Evolutionary conservation across 2,888 invertebrate genomes (phyloP).

Genomic region (Leucoma salicis): DNA sequence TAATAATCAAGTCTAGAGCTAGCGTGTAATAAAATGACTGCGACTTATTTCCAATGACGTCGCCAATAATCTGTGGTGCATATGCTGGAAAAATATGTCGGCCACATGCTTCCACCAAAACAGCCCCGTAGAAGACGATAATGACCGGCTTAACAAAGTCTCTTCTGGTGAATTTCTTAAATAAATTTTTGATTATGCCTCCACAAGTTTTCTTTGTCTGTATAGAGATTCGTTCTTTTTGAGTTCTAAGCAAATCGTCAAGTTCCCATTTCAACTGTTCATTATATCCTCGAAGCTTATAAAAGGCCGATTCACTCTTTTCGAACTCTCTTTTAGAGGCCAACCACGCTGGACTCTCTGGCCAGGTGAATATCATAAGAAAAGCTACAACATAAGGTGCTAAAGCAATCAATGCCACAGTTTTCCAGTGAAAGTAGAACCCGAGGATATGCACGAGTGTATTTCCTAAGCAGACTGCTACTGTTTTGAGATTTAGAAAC

Average conservation of each 20-base stretch:
- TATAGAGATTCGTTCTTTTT: slow-evolving; percentile 34
- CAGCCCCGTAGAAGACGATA: slow-evolving; percentile 34
- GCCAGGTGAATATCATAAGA: slow-evolving; percentile 62
- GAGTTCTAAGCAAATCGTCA: slow-evolving; percentile 43
- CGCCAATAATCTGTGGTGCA: slow-evolving; percentile 41
- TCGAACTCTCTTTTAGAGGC: slow-evolving; percentile 58
- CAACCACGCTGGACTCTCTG: slow-evolving; percentile 84
- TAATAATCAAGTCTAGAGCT: slow-evolving; percentile 41
- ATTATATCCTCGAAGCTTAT: slow-evolving; percentile 71
- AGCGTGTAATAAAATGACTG: slow-evolving; percentile 41
- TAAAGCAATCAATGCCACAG: slow-evolving; percentile 41
- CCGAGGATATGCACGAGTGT: slow-evolving; percentile 21
- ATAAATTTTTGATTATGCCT: not conserved
- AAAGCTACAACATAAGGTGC: slow-evolving; percentile 41
- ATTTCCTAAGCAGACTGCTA: slow-evolving; percentile 22
- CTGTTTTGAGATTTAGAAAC: slow-evolving; percentile 51
- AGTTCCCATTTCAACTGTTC: slow-evolving; percentile 37
- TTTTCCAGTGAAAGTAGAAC: slow-evolving; percentile 45
- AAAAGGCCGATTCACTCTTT: slow-evolving; percentile 72
- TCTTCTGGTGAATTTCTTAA: slow-evolving; percentile 30
- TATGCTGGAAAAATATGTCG: slow-evolving; percentile 45
- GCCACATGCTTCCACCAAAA: slow-evolving; percentile 41
- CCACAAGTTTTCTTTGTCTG: slow-evolving; percentile 7
- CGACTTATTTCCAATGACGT: slow-evolving; percentile 33
- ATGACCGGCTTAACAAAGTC: slow-evolving; percentile 42